Evolutionary conservation across 2,888 invertebrate genomes (phyloP), one percentile per base, ranked within the genome.

Genomic region (Sepiola atlantica): DNA sequence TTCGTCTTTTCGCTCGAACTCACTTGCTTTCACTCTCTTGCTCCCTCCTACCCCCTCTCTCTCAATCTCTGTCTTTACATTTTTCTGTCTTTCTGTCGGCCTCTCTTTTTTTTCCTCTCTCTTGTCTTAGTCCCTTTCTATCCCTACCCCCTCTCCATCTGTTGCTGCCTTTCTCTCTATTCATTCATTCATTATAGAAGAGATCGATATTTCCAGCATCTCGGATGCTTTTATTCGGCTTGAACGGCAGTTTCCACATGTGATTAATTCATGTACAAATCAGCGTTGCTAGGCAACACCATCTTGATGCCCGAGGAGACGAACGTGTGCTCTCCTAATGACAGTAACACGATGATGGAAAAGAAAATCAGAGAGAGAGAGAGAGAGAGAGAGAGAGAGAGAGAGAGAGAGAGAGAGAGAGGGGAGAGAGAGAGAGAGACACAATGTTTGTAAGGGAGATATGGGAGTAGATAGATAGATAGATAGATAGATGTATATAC

Each of bases 161-260:
- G 14, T 77, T 77, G 0, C n/a, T 77, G 28, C n/a, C 61, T 77
- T 77, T n/a, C 28, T 77, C 28, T 77, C 77, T 77, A 28, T n/a
- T 12, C 28, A n/a, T 24, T 6, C 24, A 24, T 61, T 8, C 24
- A n/a, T n/a, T n/a, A 14, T 77, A 32, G 77, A 77, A n/a, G 77
- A 32, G 77, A 77, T 77, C 77, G 16, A 77, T 77, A 77, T 77
- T 77, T 32, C 77, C 14, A 0, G 16, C 77, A 77, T 77, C 77
- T 20, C 77, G 21, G 24, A 61, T 61, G 61, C 61, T 28, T 24
- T 77, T 77, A 77, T 77, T 77, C 32, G n/a, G 77, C 77, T 28
- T 28, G 77, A 77, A n/a, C 77, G 77, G 77, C n/a, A 77, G 77
- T n/a, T 77, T 77, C 77, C 77, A 77, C n/a, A 77, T 77, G 77